These are phyloP conservation scores for Mythimna lalbum DNA, from an alignment of 2,888 invertebrate genomes.

Conservation along the genomic window DNA sequence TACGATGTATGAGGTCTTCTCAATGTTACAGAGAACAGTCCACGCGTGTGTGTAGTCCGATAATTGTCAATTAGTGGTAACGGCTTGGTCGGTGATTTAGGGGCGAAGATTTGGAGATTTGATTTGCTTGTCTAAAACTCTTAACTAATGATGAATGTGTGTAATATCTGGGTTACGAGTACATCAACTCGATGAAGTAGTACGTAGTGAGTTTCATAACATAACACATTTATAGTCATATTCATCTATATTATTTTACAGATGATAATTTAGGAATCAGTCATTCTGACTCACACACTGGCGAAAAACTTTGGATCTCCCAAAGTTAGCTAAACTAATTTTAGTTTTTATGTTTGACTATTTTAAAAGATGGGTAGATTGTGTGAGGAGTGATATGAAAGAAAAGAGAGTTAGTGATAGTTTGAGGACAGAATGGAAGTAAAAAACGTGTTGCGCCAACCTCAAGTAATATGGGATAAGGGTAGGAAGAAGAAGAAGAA, in stretches of 20 bases:
- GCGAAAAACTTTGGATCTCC: background rate
- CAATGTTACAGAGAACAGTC: slow-evolving; percentile 31
- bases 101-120: slow-evolving; percentile 8
- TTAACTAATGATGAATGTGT: slow-evolving; percentile 11
- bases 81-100: slow-evolving; percentile 39
- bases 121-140: slow-evolving; percentile 19
- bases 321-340: background rate
- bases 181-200: background rate
- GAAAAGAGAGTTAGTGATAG: too few relatives aligned
- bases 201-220: too few relatives aligned
- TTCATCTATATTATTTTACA: background rate
- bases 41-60: slow-evolving; percentile 24
- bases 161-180: background rate
- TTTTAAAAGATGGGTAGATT: too few relatives aligned
- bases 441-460: too few relatives aligned
- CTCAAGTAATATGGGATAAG: too few relatives aligned
- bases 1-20: slow-evolving; percentile 34
- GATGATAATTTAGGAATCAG: background rate
- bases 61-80: slow-evolving; percentile 48
- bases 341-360: background rate
- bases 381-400: too few relatives aligned
- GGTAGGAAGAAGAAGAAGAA: too few relatives aligned
- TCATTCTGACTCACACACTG: background rate
- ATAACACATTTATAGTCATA: background rate
- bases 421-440: too few relatives aligned